Base-by-base conservation (phyloP, 2,797 vertebrate genomes). In the Macropus fuliginosus region DNA sequence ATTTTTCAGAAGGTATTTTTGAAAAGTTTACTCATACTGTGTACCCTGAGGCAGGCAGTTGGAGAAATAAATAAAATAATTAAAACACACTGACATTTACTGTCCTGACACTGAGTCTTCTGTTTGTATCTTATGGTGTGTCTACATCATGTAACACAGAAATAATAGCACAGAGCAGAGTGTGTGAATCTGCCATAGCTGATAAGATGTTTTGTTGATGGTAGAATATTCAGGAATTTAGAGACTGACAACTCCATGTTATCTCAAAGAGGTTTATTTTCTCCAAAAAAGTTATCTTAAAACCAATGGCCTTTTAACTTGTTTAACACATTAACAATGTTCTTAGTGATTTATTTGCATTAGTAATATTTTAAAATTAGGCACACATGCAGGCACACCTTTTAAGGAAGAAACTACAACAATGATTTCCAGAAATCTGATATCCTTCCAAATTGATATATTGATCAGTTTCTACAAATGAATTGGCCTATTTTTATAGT, bases 301-400 rank as follows among this genome's bases (percentile, higher is more conserved):
- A 56, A 21, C 1, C 52, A 96, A 96, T 94, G 92, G 16, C 21
- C 97, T 96, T 96, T 97, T 95, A n/a, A 56, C 46, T 96, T 96
- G n/a, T 91, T 96, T 93, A 90, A 96, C 96, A 93, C 54, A 40
- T 95, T 97, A 97, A 54, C 55, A 96, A 96, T n/a, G 91, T 94
- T 97, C 93, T 59, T 91, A 92, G 18, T 97, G 94, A 97, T 91
- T 95, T 98, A 94, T 97, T 98, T 97, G 91, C 97, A 97, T 97
- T 92, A 91, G 1, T 27, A 0, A 28, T 91, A 97, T 95, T 94
- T 91, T 96, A 97, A 97, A 98, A 97, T 95, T 97, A 96, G 90
- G 4, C 3, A 5, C 27, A 14, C 4, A 66, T 34, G 40, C 5
- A 74, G 3, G 2, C 16, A 74, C n/a, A 14, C 93, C 66, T 96